Conservation (phyloP, 2,113 vertebrate genomes). For the Eolophus roseicapilla region DNA sequence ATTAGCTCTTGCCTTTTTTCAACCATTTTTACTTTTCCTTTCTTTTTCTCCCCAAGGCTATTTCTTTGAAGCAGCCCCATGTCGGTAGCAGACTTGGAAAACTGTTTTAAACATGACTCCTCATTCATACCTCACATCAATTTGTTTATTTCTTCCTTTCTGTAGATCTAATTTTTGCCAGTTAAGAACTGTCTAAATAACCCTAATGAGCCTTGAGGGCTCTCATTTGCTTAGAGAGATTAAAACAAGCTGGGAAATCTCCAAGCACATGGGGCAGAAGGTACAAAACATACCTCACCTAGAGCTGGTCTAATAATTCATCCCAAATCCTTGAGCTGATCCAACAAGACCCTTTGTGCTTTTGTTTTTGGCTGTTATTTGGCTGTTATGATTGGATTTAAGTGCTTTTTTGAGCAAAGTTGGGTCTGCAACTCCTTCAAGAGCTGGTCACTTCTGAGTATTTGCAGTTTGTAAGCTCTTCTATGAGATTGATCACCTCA, state of each 20-base stretch:
- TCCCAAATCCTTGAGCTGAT: neutral
- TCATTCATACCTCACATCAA: constrained; percentile 41
- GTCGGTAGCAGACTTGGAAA: constrained; percentile 16
- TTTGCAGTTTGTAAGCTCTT: neutral
- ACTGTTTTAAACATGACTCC: constrained; percentile 34
- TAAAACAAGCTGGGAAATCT: constrained; percentile 59
- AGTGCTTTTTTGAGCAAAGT: neutral
- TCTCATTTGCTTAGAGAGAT: constrained; percentile 68
- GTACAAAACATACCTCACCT: neutral
- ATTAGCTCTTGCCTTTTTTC: neutral
- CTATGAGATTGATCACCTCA: neutral
- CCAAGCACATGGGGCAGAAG: neutral
- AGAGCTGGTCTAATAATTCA: neutral
- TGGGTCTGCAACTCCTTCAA: neutral
- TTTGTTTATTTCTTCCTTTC: constrained; percentile 64
- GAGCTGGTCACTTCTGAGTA: neutral
- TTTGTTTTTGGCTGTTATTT: neutral
- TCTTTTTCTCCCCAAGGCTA: neutral
- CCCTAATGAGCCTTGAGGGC: constrained; percentile 72
- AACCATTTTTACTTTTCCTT: neutral
- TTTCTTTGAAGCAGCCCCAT: neutral
- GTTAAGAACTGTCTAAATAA: constrained; percentile 71
- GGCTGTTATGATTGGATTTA: neutral
- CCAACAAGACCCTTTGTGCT: neutral
- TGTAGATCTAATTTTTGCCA: constrained; percentile 66